These are phyloP conservation scores for Thermophis baileyi DNA, from an alignment of 2,113 vertebrate genomes.

Conservation along the genomic window DNA sequence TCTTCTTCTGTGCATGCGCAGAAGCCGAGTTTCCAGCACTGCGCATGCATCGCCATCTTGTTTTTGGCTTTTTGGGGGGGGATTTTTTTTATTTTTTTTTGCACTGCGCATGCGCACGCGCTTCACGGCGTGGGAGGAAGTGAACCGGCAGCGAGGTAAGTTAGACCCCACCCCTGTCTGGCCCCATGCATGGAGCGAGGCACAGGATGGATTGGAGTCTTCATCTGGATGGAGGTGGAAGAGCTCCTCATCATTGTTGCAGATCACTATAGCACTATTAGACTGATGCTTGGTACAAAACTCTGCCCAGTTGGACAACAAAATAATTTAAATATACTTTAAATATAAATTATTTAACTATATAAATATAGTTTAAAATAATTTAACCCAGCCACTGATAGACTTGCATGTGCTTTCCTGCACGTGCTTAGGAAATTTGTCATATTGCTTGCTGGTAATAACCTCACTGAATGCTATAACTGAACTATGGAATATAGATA, in stretches of 20 bases:
- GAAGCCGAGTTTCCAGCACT: no score
- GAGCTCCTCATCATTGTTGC: background rate
- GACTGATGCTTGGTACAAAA: background rate
- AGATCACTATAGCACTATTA: background rate
- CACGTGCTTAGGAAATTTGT: background rate
- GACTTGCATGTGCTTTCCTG: background rate
- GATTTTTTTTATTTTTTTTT: no score
- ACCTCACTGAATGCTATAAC: background rate
- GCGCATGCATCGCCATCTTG: no score
- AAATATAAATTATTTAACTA: no score
- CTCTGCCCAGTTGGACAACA: background rate
- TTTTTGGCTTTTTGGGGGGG: no score
- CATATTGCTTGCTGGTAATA: background rate
- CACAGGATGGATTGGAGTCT: background rate
- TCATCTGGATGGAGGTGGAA: background rate
- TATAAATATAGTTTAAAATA: background rate
- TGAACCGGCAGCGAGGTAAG: no score
- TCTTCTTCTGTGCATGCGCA: no score
- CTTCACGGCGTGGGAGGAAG: no score
- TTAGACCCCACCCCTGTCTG: no score
- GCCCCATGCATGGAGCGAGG: background rate
- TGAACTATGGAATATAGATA: background rate
- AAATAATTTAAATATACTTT: background rate
- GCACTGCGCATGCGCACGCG: no score
- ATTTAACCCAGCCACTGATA: background rate